Percentiles rank a stretch among this genome's conserved stretches.
phyloP scores from a whole-genome alignment of 2,113 vertebrate species.

The Trogon surrucura region DNA sequence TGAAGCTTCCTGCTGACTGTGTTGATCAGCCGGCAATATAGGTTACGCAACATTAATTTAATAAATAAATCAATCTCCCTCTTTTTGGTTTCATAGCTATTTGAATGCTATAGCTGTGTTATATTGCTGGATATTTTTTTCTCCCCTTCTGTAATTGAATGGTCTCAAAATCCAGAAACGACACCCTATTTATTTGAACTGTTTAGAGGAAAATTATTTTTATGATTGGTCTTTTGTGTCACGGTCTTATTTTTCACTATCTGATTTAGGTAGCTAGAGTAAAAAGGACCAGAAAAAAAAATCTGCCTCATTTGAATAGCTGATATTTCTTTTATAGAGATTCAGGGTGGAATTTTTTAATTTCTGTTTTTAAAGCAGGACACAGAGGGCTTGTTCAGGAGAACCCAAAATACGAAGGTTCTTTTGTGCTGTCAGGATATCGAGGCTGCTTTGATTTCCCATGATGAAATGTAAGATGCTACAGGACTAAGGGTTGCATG shows the following conservation, averaged over 20 bases:
- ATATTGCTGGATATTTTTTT: not conserved
- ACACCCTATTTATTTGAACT: constrained; percentile 41
- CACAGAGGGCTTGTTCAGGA: not conserved
- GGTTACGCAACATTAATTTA: not conserved
- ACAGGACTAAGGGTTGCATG: not conserved
- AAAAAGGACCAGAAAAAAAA: not conserved
- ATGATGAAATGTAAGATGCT: not conserved
- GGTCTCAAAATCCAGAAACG: constrained; percentile 24
- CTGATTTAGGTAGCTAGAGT: constrained; percentile 29
- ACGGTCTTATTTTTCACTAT: not conserved
- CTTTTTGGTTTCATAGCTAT: not conserved
- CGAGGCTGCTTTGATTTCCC: not conserved
- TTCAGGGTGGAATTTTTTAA: not conserved
- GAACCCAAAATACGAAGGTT: not conserved
- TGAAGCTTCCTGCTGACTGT: not conserved
- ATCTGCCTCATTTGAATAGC: not conserved
- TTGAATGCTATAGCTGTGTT: not conserved
- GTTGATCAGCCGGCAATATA: not conserved
- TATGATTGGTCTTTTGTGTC: constrained; percentile 19
- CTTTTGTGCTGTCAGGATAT: not conserved
- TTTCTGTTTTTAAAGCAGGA: not conserved
- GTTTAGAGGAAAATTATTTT: constrained; percentile 50
- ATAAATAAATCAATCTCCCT: not conserved
- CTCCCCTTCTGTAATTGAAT: constrained; percentile 16
- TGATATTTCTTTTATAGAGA: not conserved